Evolutionary conservation across 2,888 invertebrate genomes (phyloP).

Genomic region (Pomacea canaliculata): DNA sequence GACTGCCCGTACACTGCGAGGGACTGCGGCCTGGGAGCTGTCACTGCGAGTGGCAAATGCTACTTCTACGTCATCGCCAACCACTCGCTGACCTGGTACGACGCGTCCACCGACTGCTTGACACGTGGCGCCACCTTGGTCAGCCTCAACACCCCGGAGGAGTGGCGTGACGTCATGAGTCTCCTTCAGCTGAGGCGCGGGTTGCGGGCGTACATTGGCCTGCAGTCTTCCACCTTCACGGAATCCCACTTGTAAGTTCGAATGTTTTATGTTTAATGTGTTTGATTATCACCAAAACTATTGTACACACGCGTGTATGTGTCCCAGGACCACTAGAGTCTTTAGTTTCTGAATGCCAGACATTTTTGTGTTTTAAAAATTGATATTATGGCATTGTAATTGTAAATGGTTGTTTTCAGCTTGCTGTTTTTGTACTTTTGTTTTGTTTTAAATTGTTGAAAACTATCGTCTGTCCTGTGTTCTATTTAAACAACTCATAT

Average conservation of each 20-base stretch:
- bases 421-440: too few relatives aligned
- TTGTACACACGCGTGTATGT: too few relatives aligned
- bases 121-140: neutral
- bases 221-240: neutral
- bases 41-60: neutral
- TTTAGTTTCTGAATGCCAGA: too few relatives aligned
- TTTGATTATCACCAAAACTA: too few relatives aligned
- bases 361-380: too few relatives aligned
- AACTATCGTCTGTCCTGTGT: too few relatives aligned
- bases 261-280: too few relatives aligned
- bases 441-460: too few relatives aligned
- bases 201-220: neutral
- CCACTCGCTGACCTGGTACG: neutral
- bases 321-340: too few relatives aligned
- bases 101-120: neutral
- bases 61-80: neutral
- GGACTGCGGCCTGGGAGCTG: neutral
- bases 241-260: neutral
- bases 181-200: neutral
- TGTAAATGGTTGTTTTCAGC: too few relatives aligned
- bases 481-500: too few relatives aligned
- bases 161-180: neutral
- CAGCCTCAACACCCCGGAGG: neutral
- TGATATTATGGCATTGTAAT: too few relatives aligned
- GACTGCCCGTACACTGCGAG: conserved; percentile 7